phyloP scores from a whole-genome alignment of 2,113 vertebrate species.

The Ophiodon elongatus region DNA sequence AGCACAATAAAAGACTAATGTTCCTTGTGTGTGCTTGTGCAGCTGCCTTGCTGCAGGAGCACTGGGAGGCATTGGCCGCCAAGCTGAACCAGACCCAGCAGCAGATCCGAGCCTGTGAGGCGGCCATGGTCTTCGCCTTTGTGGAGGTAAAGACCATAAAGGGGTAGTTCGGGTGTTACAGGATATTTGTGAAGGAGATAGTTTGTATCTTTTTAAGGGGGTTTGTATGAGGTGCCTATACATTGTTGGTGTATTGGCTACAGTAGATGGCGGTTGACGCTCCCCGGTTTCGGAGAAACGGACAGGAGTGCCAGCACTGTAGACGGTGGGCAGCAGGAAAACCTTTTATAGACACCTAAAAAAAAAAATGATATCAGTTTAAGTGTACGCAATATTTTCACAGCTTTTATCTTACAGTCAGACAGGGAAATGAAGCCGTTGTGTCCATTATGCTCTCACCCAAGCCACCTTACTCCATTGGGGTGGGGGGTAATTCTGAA shows the following conservation, averaged over 20 bases:
- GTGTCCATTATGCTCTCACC: too few relatives aligned
- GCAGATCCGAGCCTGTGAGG: slow-evolving; percentile 95
- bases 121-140: slow-evolving; percentile 93
- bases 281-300: background rate
- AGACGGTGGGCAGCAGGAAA: background rate
- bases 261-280: background rate
- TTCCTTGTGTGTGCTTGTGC: slow-evolving; percentile 44
- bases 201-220: background rate
- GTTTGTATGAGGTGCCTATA: background rate
- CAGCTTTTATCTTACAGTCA: too few relatives aligned
- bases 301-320: background rate
- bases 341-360: background rate
- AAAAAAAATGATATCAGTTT: too few relatives aligned
- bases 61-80: slow-evolving; percentile 92
- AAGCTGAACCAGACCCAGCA: slow-evolving; percentile 93
- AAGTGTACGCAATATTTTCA: too few relatives aligned
- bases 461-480: too few relatives aligned
- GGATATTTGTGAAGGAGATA: background rate
- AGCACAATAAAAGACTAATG: background rate
- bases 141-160: slow-evolving; percentile 90
- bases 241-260: background rate
- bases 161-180: background rate
- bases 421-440: too few relatives aligned
- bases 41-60: slow-evolving; percentile 90
- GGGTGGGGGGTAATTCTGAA: too few relatives aligned